These are phyloP conservation scores for Empis stercorea DNA, from an alignment of 2,888 invertebrate genomes.

Conservation along the genomic window DNA sequence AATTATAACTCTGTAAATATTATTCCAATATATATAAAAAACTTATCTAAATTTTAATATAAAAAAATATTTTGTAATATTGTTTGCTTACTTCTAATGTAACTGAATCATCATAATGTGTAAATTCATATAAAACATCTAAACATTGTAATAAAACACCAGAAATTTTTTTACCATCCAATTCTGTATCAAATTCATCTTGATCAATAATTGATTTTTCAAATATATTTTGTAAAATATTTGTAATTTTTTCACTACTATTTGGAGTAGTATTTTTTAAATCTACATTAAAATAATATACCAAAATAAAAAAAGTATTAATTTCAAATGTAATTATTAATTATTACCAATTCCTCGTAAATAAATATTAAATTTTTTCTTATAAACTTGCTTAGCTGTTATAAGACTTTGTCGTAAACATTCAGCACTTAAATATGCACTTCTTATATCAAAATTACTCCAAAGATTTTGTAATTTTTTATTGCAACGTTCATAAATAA, in stretches of 20 bases:
- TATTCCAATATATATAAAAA: too few relatives aligned
- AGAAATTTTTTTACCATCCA: slow-evolving; percentile 19
- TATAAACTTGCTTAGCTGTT: slow-evolving; percentile 25
- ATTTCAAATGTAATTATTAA: background rate
- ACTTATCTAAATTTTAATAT: too few relatives aligned
- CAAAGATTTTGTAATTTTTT: slow-evolving; percentile 36
- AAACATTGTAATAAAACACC: slow-evolving; percentile 24
- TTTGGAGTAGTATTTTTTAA: slow-evolving; percentile 15
- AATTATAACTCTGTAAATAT: slow-evolving; percentile 21
- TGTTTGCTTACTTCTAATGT: slow-evolving; percentile 17
- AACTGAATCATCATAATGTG: slow-evolving; percentile 24
- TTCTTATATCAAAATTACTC: slow-evolving; percentile 38
- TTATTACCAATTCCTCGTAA: slow-evolving; percentile 26
- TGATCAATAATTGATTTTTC: slow-evolving; percentile 22
- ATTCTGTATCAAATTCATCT: slow-evolving; percentile 16
- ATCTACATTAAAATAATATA: slow-evolving; percentile 14
- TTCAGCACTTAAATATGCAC: slow-evolving; percentile 40
- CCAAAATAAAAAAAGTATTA: background rate
- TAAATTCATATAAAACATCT: slow-evolving; percentile 29
- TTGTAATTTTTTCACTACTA: slow-evolving; percentile 19
- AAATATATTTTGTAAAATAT: slow-evolving; percentile 24
- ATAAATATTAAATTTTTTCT: slow-evolving; percentile 26
- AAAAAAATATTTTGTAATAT: background rate
- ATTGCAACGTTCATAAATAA: slow-evolving; percentile 36
- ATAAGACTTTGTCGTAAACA: slow-evolving; percentile 38